phyloP scores from a whole-genome alignment of 2,888 invertebrate species.

The Diarsia dahlii region DNA sequence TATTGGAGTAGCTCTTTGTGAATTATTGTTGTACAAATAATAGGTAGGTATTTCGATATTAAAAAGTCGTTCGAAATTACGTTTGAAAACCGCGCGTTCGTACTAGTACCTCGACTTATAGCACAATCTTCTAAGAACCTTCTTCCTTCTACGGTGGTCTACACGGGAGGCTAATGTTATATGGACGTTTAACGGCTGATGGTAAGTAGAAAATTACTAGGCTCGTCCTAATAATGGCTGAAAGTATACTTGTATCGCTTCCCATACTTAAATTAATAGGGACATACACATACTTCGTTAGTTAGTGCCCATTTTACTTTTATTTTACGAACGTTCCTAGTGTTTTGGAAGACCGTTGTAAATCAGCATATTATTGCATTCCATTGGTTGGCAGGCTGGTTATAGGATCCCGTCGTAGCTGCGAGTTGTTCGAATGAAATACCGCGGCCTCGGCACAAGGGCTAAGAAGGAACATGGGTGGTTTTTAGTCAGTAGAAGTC shows the following conservation, averaged over 20 bases:
- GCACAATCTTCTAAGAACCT: slow-evolving; percentile 32
- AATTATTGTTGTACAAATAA: too few relatives aligned
- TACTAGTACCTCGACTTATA: neutral
- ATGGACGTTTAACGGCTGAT: slow-evolving; percentile 45
- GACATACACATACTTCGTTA: neutral
- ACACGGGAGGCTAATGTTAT: slow-evolving; percentile 49
- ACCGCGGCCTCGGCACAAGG: too few relatives aligned
- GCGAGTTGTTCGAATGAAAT: too few relatives aligned
- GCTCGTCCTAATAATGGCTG: slow-evolving; percentile 26
- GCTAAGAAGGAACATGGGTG: too few relatives aligned
- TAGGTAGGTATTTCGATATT: neutral
- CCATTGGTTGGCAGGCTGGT: neutral
- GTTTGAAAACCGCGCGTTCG: neutral
- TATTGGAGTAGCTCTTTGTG: too few relatives aligned
- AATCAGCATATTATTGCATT: neutral
- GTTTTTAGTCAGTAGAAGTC: too few relatives aligned
- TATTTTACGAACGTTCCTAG: neutral
- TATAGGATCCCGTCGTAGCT: too few relatives aligned
- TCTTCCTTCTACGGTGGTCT: slow-evolving; percentile 41
- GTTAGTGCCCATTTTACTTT: neutral
- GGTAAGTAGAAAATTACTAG: slow-evolving; percentile 59
- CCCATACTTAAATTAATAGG: slow-evolving; percentile 20
- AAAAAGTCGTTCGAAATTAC: neutral
- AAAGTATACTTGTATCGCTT: slow-evolving; percentile 22
- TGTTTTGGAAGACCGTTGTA: neutral